These are phyloP conservation scores for Bufo gargarizans DNA, from an alignment of 2,113 vertebrate genomes.

Conservation along the genomic window DNA sequence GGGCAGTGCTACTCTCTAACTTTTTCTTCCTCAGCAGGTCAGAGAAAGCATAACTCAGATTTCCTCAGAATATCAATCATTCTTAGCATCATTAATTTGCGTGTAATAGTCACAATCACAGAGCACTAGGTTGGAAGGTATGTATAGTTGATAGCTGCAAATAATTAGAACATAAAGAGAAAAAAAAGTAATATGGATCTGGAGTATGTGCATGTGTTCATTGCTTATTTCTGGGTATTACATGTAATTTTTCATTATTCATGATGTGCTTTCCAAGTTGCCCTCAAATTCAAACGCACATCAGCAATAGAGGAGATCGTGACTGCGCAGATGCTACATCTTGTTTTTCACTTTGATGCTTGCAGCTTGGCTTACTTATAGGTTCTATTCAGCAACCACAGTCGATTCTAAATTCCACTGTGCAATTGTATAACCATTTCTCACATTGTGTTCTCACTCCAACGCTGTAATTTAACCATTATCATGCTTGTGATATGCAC, in stretches of 20 bases:
- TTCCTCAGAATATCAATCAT: constrained; percentile 51
- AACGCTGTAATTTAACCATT: constrained; percentile 8
- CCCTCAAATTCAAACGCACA: constrained; percentile 2
- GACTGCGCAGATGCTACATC: neutral
- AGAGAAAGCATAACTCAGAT: constrained; percentile 31
- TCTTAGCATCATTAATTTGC: constrained; percentile 51
- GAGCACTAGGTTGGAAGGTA: constrained; percentile 58
- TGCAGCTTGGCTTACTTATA: constrained; percentile 27
- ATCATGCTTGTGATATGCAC: neutral
- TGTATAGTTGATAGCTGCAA: constrained; percentile 43
- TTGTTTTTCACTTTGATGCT: constrained; percentile 14
- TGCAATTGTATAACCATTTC: constrained; percentile 24
- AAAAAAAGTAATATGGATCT: neutral
- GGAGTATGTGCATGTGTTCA: neutral
- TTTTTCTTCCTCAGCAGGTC: constrained; percentile 52
- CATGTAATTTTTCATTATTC: constrained; percentile 19
- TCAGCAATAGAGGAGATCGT: neutral
- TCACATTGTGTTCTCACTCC: constrained; percentile 12
- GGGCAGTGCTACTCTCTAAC: constrained; percentile 43
- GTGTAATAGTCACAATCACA: constrained; percentile 49
- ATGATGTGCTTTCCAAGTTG: neutral
- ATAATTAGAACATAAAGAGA: neutral
- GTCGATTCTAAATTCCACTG: constrained; percentile 32
- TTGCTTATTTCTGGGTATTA: neutral
- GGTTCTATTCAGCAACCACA: constrained; percentile 8